These are phyloP conservation scores for Fopius arisanus DNA, from an alignment of 1,140 invertebrate genomes.

Conservation along the genomic window DNA sequence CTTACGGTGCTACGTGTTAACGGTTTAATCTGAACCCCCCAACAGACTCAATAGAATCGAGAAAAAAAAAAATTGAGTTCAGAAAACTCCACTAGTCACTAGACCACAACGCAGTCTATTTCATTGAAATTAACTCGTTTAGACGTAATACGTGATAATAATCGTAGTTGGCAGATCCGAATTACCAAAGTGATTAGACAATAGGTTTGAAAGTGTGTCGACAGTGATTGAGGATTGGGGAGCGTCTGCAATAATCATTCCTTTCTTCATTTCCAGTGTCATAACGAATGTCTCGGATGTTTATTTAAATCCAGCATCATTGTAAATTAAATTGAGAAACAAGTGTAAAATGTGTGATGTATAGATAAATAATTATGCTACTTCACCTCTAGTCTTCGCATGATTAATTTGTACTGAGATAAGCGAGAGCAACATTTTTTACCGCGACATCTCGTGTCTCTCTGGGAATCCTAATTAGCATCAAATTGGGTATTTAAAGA, in stretches of 20 bases:
- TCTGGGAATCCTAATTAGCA: conserved; percentile 53
- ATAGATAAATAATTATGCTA: conserved; percentile 47
- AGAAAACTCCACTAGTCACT: not conserved
- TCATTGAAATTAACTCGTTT: not conserved
- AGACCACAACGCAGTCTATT: not conserved
- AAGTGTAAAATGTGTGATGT: conserved; percentile 40
- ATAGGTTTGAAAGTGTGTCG: conserved; percentile 24
- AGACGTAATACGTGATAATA: conserved; percentile 53
- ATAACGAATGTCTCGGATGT: not conserved
- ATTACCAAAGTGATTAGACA: conserved; percentile 53
- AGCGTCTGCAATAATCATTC: not conserved
- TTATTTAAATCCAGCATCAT: not conserved
- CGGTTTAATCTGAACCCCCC: not conserved
- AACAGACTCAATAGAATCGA: not conserved
- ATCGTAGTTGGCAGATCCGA: conserved; percentile 61
- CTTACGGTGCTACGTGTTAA: conserved; percentile 19
- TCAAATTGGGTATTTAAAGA: conserved; percentile 61
- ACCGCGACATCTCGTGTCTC: not conserved
- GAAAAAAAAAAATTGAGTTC: not conserved
- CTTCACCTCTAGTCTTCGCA: conserved; percentile 13
- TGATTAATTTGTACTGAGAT: too few relatives aligned
- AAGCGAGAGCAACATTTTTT: too few relatives aligned
- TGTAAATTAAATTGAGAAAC: conserved; percentile 26
- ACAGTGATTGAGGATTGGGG: not conserved
- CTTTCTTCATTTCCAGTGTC: not conserved